Percentiles rank a stretch among this genome's conserved stretches.
phyloP scores from a whole-genome alignment of 2,797 vertebrate species.

The Chelmon rostratus region DNA sequence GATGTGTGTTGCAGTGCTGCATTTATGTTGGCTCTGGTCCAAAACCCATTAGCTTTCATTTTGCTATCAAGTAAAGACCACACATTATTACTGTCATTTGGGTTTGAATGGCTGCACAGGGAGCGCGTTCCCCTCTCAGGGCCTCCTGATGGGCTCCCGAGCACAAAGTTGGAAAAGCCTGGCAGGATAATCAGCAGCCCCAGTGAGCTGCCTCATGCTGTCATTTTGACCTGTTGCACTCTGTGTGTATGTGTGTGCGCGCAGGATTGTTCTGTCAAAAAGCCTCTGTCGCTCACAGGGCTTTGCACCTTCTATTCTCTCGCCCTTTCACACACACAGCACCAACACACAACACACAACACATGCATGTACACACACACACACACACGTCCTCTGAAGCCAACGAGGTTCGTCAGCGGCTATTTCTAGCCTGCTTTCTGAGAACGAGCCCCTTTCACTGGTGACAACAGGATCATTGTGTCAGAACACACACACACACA shows the following conservation, averaged over 20 bases:
- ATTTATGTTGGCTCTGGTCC: conserved; percentile 42
- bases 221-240: conserved; percentile 26
- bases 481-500: conserved; percentile 19
- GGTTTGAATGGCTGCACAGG: conserved; percentile 50
- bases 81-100: conserved; percentile 39
- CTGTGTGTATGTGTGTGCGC: background rate
- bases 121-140: conserved; percentile 43
- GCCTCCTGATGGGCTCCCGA: conserved; percentile 52
- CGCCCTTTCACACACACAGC: conserved; percentile 16
- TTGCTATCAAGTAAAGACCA: conserved; percentile 33
- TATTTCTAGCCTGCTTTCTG: conserved; percentile 69
- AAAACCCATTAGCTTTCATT: conserved; percentile 43
- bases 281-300: conserved; percentile 46
- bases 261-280: conserved; percentile 52
- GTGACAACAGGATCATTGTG: conserved; percentile 66
- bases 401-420: conserved; percentile 52
- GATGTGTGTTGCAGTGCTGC: conserved; percentile 19
- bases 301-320: conserved; percentile 65
- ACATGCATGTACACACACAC: conserved; percentile 12
- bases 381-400: conserved; percentile 26
- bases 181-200: conserved; percentile 39
- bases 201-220: conserved; percentile 48
- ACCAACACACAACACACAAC: conserved; percentile 25
- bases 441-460: conserved; percentile 52
- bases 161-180: conserved; percentile 39